Conservation (phyloP, 2,797 vertebrate species). For the Sylvia borin region DNA sequence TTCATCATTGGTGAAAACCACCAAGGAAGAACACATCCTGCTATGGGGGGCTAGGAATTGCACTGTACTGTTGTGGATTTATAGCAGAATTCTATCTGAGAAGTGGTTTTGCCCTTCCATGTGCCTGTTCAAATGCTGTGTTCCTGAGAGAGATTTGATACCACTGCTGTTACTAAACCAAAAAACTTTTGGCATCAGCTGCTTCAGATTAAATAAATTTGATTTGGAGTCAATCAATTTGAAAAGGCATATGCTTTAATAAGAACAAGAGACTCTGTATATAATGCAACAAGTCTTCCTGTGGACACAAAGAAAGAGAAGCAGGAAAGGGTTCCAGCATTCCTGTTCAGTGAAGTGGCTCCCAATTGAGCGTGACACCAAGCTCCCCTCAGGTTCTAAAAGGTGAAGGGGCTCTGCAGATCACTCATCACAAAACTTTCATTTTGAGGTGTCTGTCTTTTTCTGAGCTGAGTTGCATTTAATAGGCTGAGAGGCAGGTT, state of each 20-base stretch:
- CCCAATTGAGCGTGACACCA: accelerated
- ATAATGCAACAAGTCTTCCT: background rate
- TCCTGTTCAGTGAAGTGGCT: background rate
- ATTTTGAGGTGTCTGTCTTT: background rate
- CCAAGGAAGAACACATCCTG: background rate
- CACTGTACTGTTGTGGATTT: background rate
- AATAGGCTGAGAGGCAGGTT: background rate
- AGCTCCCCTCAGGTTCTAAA: background rate
- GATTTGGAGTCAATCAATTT: background rate
- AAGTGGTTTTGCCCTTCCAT: background rate
- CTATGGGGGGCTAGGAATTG: background rate
- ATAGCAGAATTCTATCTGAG: background rate
- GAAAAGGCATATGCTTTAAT: background rate
- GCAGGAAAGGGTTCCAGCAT: background rate
- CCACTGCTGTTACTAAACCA: background rate
- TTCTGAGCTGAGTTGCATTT: background rate
- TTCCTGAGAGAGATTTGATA: background rate
- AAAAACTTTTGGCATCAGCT: background rate
- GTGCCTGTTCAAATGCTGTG: background rate
- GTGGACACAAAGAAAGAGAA: background rate
- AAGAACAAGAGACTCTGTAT: background rate
- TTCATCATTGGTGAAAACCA: background rate
- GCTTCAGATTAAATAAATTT: background rate
- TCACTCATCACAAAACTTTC: accelerated
- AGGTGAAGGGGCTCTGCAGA: accelerated